Evolutionary conservation across 2,113 vertebrate species (phyloP), one percentile per base, ranked within the genome.

Genomic region (Salvelinus alpinus): DNA sequence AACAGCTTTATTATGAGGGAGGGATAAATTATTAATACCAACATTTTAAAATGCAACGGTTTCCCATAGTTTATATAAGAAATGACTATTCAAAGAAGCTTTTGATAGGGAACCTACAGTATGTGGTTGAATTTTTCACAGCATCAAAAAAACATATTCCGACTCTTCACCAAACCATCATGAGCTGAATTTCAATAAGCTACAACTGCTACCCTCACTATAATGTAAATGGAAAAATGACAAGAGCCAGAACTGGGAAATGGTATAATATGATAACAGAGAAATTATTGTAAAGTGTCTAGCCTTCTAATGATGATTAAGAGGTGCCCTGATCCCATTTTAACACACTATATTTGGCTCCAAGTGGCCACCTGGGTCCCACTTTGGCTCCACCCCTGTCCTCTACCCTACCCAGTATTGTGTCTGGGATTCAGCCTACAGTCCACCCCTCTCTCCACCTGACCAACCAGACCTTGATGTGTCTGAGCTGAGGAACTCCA

Each of bases 301-400:
- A 44, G 38, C 62, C 75, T 74, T 78, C 76, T 64, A 79, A 76
- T 24, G 72, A 79, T 90, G 90, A 90, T 89, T 80, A 88, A 91
- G 86, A 82, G 74, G 72, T 44, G 75, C 71, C 24, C 75, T 71
- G 75, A 84, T 87, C 76, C 68, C 54, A 82, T 88, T 88, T 84
- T 83, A 83, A 91, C 84, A 86, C 85, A 74, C 72, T 72, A 74
- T 76, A 82, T 84, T 87, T 84, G 76, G 59, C 70, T 73, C 66
- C 80, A 83, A 88, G 84, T 75, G 80, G 84, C 90, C 92, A 93
- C 90, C 92, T 92, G 93, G 81, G 91, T 91, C 87, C 89, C 83
- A 65, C 6, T 51, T 25, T 64, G 67, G 57, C 80, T 70, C 64
- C 27, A 12, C 65, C 66, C 44, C 72, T 29, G 57, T 54, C 22